These are phyloP conservation scores for Drosophila melanica DNA, from an alignment of 1,140 invertebrate genomes.

Conservation along the genomic window DNA sequence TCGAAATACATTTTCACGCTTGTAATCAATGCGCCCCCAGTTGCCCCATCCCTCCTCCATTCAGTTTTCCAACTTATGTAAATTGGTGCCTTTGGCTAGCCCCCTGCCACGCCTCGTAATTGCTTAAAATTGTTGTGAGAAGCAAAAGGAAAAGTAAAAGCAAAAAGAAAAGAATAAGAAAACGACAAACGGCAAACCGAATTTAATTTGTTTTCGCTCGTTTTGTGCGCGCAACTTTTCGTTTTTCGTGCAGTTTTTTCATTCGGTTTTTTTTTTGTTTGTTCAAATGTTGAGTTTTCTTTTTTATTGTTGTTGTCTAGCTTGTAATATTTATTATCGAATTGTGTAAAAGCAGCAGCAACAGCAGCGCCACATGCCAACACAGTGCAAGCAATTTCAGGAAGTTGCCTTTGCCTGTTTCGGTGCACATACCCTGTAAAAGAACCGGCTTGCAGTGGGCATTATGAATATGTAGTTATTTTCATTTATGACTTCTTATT, in stretches of 20 bases:
- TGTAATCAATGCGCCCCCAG: constrained; percentile 67
- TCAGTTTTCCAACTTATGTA: constrained; percentile 65
- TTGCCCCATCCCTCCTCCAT: constrained; percentile 25
- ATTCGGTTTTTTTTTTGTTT: constrained; percentile 2
- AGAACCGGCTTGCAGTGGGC: not conserved
- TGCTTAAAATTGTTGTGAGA: constrained; percentile 64
- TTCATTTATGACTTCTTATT: too few species aligned
- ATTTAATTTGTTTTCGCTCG: constrained; percentile 79
- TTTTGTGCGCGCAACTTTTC: constrained; percentile 70
- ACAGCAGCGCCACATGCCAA: constrained; percentile 52
- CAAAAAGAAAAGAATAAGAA: constrained; percentile 46
- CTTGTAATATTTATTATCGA: constrained; percentile 81
- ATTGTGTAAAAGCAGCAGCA: constrained; percentile 59
- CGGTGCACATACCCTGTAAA: constrained; percentile 29
- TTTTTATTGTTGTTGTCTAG: constrained; percentile 66
- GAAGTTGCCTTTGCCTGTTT: constrained; percentile 48
- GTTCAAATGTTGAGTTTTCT: not conserved
- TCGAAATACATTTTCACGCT: constrained; percentile 77
- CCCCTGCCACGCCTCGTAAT: constrained; percentile 44
- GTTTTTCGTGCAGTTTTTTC: constrained; percentile 36
- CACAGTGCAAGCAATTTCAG: constrained; percentile 68
- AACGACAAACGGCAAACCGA: constrained; percentile 72
- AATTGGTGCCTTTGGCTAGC: constrained; percentile 58
- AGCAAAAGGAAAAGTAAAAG: constrained; percentile 54
- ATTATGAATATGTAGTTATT: not conserved